Percentiles rank a stretch among this genome's conserved stretches.
phyloP scores from a whole-genome alignment of 2,113 vertebrate genomes.

The Thalassarche chlororhynchos region DNA sequence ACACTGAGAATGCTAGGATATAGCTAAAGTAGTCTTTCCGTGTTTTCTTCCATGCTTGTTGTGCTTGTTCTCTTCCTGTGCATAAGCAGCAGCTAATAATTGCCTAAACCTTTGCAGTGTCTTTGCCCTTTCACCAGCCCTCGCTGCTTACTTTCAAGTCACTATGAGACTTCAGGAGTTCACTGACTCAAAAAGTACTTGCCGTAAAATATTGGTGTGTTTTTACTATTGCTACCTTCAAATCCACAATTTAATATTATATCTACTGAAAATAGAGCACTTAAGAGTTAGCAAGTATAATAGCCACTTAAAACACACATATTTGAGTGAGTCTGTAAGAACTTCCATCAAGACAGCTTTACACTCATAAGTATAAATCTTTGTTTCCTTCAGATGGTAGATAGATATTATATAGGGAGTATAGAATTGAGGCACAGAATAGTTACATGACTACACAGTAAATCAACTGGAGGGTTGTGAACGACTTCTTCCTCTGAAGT shows the following conservation, averaged over 20 bases:
- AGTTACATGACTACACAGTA: neutral
- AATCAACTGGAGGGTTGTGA: neutral
- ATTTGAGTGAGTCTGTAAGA: neutral
- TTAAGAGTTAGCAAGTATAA: neutral
- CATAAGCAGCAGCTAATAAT: neutral
- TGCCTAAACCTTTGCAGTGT: neutral
- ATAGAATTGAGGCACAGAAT: neutral
- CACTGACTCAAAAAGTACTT: neutral
- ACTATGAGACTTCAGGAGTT: neutral
- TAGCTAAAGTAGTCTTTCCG: neutral
- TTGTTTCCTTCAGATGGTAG: neutral
- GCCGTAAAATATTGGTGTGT: neutral
- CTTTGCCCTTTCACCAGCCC: neutral
- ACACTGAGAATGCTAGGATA: neutral
- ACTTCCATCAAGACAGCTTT: neutral
- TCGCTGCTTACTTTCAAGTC: neutral
- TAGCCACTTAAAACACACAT: neutral
- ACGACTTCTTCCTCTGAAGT: neutral
- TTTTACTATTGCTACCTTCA: neutral
- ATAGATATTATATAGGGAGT: fast-evolving
- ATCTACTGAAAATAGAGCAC: neutral
- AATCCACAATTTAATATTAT: neutral
- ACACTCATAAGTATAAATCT: fast-evolving
- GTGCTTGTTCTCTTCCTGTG: neutral
- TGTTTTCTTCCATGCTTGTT: neutral